A percentile compares a stretch with the other conserved stretches of the same genome.
phyloP scores from a whole-genome alignment of 2,888 invertebrate species.

The Caradrina clavipalpis region DNA sequence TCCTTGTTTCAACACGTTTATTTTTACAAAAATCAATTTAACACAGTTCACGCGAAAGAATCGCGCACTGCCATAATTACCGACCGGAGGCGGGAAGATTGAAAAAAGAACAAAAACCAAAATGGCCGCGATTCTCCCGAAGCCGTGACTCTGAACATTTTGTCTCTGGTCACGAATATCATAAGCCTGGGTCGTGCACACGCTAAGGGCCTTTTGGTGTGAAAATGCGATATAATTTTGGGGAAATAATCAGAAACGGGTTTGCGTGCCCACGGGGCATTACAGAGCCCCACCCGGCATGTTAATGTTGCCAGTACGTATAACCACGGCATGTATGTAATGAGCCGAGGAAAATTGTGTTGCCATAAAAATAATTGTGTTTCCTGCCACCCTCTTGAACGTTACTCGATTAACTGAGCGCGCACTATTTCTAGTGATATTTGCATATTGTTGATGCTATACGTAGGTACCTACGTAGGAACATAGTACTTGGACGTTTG shows the following conservation, averaged over 20 bases:
- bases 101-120: constrained; percentile 69
- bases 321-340: constrained; percentile 88
- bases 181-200: constrained; percentile 79
- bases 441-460: constrained; percentile 57
- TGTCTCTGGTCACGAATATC: constrained; percentile 86
- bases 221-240: constrained; percentile 91
- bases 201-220: constrained; percentile 84
- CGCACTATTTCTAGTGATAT: constrained; percentile 55
- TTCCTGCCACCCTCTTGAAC: constrained; percentile 81
- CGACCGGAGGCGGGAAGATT: constrained; percentile 67
- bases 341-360: constrained; percentile 90
- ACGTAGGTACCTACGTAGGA: background rate
- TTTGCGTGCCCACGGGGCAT: constrained; percentile 89
- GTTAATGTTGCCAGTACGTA: constrained; percentile 88
- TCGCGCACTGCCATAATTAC: constrained; percentile 68
- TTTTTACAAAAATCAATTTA: constrained; percentile 64
- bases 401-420: constrained; percentile 78
- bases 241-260: constrained; percentile 89
- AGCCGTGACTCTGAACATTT: constrained; percentile 77
- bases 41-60: constrained; percentile 63
- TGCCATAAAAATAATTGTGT: constrained; percentile 91
- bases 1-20: constrained; percentile 41
- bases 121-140: constrained; percentile 72
- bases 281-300: constrained; percentile 88
- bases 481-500: constrained; percentile 11